Evolutionary conservation across 2,888 invertebrate genomes (phyloP), one percentile per base, ranked within the genome.

Genomic region (Troilus luridus): DNA sequence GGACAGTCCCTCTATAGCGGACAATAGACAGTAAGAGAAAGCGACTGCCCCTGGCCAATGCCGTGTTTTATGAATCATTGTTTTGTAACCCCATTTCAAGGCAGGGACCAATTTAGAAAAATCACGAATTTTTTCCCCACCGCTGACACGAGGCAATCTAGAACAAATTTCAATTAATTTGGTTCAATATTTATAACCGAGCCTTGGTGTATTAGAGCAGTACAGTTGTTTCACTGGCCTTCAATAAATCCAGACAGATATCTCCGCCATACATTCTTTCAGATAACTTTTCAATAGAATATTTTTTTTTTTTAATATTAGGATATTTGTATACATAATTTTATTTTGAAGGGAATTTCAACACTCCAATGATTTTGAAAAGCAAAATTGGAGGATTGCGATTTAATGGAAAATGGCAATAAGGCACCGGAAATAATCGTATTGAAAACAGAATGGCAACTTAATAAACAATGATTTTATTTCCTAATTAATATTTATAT

Each of bases 111-210:
- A 77, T 77, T 77, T 77, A 77, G 72, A 77, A 77, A 77, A 77
- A 77, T 77, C 72, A 77, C 72, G 72, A 77, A 27, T 77, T 77
- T 77, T 77, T 77, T 77, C 72, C 41, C 72, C 41, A 77, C 10
- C 27, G 72, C 72, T 27, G 72, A 77, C 72, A 77, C 72, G 72
- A 77, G 41, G 72, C 72, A 77, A 77, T 77, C 72, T 77, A 77
- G 72, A 77, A 8, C 72, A 77, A 77, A 77, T 77, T 77, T 77
- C 72, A 77, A 77, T 77, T 77, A 77, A 77, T 77, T 77, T 77
- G 72, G 72, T 77, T 27, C 72, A 77, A 77, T 77, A 77, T 77
- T 77, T 77, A 77, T 77, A 77, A 77, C 72, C 72, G n/a, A 41
- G 41, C 72, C 72, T 77, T 77, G 72, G 72, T 77, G 27, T 77